phyloP scores from a whole-genome alignment of 2,113 vertebrate genomes.

The Cyprinus carpio region DNA sequence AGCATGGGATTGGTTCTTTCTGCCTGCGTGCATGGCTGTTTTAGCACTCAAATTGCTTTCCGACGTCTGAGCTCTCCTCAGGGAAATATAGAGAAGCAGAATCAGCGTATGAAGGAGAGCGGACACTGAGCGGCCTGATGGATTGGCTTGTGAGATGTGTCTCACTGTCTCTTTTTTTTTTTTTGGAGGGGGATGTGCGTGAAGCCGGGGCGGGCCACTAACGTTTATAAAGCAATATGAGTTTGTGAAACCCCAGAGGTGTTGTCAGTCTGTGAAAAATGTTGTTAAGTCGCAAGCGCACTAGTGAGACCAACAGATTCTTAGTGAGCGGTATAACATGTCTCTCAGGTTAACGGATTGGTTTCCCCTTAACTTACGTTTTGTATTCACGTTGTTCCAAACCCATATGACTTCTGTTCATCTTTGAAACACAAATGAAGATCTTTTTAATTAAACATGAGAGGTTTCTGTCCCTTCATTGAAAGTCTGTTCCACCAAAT shows the following conservation, averaged over 20 bases:
- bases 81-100: constrained; percentile 69
- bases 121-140: constrained; percentile 45
- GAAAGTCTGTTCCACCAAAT: neutral
- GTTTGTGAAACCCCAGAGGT: constrained; percentile 52
- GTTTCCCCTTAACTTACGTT: neutral
- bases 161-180: constrained; percentile 40
- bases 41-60: constrained; percentile 66
- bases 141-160: constrained; percentile 48
- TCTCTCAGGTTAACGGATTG: neutral
- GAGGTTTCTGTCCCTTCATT: neutral
- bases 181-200: constrained; percentile 18
- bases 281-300: neutral
- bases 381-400: neutral
- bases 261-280: constrained; percentile 36
- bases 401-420: neutral
- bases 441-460: too few relatives aligned
- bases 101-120: constrained; percentile 53
- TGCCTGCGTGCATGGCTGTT: constrained; percentile 63
- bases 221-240: neutral
- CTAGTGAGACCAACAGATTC: neutral
- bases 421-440: neutral
- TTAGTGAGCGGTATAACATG: neutral
- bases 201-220: neutral
- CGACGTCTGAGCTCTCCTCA: constrained; percentile 56
- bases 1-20: constrained; percentile 3